Evolutionary conservation across 2,888 invertebrate genomes (phyloP).

Genomic region (Microplitis manilae): DNA sequence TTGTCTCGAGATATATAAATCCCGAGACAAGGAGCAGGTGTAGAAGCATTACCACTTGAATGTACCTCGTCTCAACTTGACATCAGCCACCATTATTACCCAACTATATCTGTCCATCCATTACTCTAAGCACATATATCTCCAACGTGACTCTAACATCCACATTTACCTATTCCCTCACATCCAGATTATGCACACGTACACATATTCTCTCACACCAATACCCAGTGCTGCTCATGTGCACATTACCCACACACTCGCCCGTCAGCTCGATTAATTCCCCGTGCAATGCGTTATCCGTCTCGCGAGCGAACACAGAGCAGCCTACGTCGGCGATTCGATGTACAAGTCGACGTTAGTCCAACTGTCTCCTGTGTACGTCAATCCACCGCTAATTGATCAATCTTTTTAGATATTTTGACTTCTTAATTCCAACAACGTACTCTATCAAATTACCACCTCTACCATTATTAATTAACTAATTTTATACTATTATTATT

Average conservation of each 20-base stretch:
- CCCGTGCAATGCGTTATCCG: constrained; percentile 52
- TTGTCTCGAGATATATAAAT: constrained; percentile 23
- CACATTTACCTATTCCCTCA: constrained; percentile 4
- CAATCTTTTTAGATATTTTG: neutral
- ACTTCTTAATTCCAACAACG: neutral
- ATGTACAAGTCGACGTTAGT: constrained; percentile 24
- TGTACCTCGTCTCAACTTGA: constrained; percentile 31
- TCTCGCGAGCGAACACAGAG: constrained; percentile 31
- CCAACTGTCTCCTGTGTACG: neutral
- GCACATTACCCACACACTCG: constrained; percentile 5
- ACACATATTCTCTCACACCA: too few species aligned
- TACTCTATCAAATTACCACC: too few species aligned
- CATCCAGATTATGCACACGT: constrained; percentile 12
- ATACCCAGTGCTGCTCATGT: neutral
- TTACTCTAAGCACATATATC: constrained; percentile 23
- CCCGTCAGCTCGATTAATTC: constrained; percentile 56
- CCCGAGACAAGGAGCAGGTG: constrained; percentile 26
- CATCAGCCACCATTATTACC: constrained; percentile 31
- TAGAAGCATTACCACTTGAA: constrained; percentile 25
- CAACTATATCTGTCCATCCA: constrained; percentile 27
- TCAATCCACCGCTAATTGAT: constrained; percentile 26
- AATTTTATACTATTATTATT: neutral
- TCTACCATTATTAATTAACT: neutral
- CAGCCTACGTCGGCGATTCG: constrained; percentile 32
- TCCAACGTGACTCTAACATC: neutral